These are phyloP conservation scores for Iguana delicatissima DNA, from an alignment of 2,797 vertebrate species.

Conservation along the genomic window DNA sequence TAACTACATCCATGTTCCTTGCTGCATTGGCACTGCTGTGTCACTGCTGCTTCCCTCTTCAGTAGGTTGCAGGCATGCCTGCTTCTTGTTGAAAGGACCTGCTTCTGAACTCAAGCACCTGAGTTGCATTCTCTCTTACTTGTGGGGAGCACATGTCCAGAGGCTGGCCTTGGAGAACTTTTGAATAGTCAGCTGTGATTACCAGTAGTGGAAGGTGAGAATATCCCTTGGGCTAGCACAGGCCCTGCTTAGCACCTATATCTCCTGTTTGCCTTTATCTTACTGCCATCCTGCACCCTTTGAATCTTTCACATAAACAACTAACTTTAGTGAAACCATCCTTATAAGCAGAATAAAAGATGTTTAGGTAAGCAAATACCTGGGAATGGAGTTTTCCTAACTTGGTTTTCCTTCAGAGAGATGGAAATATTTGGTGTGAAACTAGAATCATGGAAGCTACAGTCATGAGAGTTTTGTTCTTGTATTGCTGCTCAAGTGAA, in stretches of 20 bases:
- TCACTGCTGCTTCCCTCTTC: neutral
- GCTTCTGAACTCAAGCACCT: neutral
- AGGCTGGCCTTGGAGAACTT: neutral
- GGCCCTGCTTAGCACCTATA: neutral
- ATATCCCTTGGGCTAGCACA: neutral
- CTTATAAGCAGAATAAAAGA: constrained; percentile 27
- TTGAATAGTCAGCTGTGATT: neutral
- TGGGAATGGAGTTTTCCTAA: constrained; percentile 6
- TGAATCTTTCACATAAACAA: neutral
- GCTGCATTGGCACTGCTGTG: neutral
- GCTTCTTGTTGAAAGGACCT: neutral
- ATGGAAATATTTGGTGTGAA: neutral
- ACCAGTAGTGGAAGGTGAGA: neutral
- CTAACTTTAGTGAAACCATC: neutral
- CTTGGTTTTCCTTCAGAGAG: neutral
- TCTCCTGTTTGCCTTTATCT: neutral
- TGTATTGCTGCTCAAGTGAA: neutral
- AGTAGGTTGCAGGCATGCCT: neutral
- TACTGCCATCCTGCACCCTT: neutral
- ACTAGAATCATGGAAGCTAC: neutral
- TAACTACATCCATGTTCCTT: neutral
- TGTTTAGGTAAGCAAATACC: constrained; percentile 6
- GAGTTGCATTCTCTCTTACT: neutral
- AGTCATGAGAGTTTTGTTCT: neutral
- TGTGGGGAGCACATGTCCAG: neutral